Base-by-base conservation (phyloP, 2,888 invertebrate species). In the Hydrotaea diabolus region DNA sequence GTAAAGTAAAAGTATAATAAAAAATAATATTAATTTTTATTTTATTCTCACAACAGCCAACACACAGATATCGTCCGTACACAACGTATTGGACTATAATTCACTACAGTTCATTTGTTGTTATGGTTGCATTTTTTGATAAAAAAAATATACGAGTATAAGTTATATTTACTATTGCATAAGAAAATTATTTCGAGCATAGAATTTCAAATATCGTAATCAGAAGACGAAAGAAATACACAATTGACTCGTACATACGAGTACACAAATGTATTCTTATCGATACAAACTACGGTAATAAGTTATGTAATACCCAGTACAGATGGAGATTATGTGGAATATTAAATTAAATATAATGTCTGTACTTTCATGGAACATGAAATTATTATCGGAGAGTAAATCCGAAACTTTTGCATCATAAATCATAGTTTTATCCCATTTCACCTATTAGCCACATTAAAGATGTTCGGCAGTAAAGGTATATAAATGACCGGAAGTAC, bases 81-180 rank as follows among this genome's bases (percentile, higher is more conserved):
- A 19, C 66, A 19, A 11, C 39, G 9, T 66, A 66, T 39, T 66
- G 36, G 59, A 59, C 59, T 17, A 43, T 66, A 66, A 66, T 66
- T 66, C 43, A 66, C 66, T 39, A 31, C 9, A 66, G 66, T 66
- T 11, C 39, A 66, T 21, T 66, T 66, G 36, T 36, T 64, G 64
- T 64, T 66, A 36, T 66, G 39, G 66, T 43, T 66, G 39, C 43
- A 43, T 1, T 66, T n/a, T 31, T 43, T 66, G 66, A 39, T 17
- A 43, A 19, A 19, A 43, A 43, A 62, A 62, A 26, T 31, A 31
- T n/a, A 31, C 31, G n/a, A n/a, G n/a, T n/a, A n/a, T 31, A 62
- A 66, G 17, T 66, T 66, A 9, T 66, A 62, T 36, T 62, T 62
- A 66, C 43, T 66, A 66, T 66, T 66, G 43, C 66, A 66, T 66